phyloP scores from a whole-genome alignment of 2,113 vertebrate genomes.

The Taurulus bubalis region DNA sequence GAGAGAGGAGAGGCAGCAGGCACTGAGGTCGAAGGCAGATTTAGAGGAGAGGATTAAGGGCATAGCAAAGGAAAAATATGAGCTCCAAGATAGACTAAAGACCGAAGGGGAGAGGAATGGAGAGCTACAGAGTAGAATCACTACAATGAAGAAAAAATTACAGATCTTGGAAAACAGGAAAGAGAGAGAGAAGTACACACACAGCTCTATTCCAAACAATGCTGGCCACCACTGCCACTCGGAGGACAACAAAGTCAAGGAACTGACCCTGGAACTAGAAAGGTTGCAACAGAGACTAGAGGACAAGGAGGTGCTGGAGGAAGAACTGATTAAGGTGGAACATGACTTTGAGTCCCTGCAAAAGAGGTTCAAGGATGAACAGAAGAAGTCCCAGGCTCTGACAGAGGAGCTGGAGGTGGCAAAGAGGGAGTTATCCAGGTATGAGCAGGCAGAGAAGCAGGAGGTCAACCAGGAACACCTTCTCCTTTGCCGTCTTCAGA shows the following conservation, averaged over 20 bases:
- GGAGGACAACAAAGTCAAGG: conserved; percentile 95
- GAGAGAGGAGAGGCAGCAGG: conserved; percentile 92
- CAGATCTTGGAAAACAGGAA: conserved; percentile 89
- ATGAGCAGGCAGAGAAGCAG: conserved; percentile 92
- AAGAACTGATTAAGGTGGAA: conserved; percentile 91
- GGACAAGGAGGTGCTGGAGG: conserved; percentile 92
- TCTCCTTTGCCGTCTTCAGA: conserved; percentile 91
- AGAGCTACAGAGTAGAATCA: conserved; percentile 91
- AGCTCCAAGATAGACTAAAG: conserved; percentile 90
- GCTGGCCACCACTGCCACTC: conserved; percentile 83
- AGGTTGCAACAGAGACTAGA: conserved; percentile 89
- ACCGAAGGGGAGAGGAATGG: conserved; percentile 90
- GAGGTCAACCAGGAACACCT: conserved; percentile 91
- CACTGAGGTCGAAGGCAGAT: conserved; percentile 89
- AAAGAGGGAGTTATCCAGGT: conserved; percentile 90
- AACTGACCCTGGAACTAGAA: conserved; percentile 93
- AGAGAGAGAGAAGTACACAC: conserved; percentile 89
- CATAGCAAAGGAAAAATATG: conserved; percentile 90
- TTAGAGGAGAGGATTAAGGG: conserved; percentile 90
- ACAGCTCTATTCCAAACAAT: conserved; percentile 76
- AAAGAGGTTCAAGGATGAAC: conserved; percentile 86
- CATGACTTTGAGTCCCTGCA: conserved; percentile 91
- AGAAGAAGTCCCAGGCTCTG: conserved; percentile 86
- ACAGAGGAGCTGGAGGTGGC: conserved; percentile 89
- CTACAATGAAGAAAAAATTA: conserved; percentile 89